phyloP scores from a whole-genome alignment of 2,113 vertebrate species.

The Engystomops pustulosus region DNA sequence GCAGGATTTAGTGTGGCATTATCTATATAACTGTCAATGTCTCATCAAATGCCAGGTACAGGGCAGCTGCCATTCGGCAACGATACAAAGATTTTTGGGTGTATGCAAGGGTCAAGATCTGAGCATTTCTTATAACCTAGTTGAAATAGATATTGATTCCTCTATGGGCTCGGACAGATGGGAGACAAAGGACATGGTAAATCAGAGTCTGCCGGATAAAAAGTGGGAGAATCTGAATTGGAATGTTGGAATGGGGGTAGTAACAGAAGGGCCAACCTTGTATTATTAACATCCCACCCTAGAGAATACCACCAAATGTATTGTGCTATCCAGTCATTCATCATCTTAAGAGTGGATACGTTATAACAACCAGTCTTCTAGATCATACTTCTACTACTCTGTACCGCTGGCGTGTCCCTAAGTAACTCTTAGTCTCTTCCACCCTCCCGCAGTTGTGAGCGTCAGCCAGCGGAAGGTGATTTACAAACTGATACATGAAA shows the following conservation, averaged over 20 bases:
- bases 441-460: too few relatives aligned
- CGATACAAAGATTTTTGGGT: background rate
- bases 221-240: background rate
- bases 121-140: background rate
- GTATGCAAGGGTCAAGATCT: background rate
- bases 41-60: constrained; percentile 11
- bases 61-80: background rate
- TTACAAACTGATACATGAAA: too few relatives aligned
- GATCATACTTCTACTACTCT: background rate
- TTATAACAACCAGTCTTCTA: background rate
- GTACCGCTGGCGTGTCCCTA: background rate
- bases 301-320: background rate
- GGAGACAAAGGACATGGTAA: background rate
- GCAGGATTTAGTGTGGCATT: background rate
- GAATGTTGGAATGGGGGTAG: too few relatives aligned
- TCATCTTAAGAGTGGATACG: background rate
- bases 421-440: background rate
- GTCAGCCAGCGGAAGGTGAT: too few relatives aligned
- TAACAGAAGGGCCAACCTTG: background rate
- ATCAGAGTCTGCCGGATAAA: background rate
- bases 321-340: background rate
- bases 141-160: constrained; percentile 1
- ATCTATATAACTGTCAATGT: background rate
- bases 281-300: background rate
- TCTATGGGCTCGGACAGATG: background rate